Conservation (phyloP, 2,888 invertebrate species). For the Pterostichus niger region DNA sequence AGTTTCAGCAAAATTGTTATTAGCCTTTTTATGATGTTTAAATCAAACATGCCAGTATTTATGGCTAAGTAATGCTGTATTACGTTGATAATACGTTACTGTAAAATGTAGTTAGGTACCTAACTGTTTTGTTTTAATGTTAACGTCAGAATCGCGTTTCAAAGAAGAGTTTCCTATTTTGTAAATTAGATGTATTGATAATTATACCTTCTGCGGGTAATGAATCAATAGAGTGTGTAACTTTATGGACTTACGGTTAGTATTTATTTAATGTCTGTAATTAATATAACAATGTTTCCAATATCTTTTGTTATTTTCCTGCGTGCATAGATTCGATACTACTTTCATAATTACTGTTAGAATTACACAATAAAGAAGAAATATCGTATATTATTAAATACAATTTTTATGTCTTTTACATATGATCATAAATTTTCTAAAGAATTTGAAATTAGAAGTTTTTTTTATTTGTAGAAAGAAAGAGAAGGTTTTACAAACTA, state of each 20-base stretch:
- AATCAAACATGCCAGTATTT: neutral
- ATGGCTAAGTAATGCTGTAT: neutral
- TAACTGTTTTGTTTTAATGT: slow-evolving; percentile 36
- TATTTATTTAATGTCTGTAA: slow-evolving; percentile 16
- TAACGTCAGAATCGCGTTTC: neutral
- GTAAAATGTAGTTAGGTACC: neutral
- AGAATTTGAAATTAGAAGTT: no score
- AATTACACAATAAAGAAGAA: neutral
- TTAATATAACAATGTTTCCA: neutral
- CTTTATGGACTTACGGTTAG: slow-evolving; percentile 11
- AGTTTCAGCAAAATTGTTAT: slow-evolving; percentile 8
- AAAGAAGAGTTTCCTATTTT: neutral
- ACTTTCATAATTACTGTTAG: neutral
- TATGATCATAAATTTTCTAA: no score
- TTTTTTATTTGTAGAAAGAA: no score
- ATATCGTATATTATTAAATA: neutral
- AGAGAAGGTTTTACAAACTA: no score
- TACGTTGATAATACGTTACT: slow-evolving; percentile 4
- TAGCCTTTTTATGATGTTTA: slow-evolving; percentile 9
- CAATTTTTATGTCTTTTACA: neutral
- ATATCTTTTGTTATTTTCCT: neutral
- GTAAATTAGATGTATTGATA: slow-evolving; percentile 41
- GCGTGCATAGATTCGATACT: neutral
- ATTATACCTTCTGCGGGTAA: slow-evolving; percentile 10
- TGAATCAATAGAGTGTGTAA: slow-evolving; percentile 3